Evolutionary conservation across 2,888 invertebrate genomes (phyloP), one percentile per base, ranked within the genome.

Genomic region (Latheticus oryzae): DNA sequence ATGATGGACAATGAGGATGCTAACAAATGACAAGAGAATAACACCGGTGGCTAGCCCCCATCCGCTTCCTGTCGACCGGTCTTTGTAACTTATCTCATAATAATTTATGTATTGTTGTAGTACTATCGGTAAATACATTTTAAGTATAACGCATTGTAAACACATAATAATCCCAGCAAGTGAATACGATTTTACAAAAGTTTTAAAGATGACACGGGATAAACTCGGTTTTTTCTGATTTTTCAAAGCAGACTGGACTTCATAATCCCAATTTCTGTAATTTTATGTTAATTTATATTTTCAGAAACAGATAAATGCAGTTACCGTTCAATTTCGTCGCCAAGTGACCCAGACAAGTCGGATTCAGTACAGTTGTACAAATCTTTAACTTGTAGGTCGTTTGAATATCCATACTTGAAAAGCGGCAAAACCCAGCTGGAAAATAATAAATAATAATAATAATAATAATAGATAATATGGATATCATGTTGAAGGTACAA

Each of bases 391-490:
- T 85, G 84, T 48, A 90, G 78, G 55, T 87, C 85, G 59, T 84
- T 79, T 63, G 82, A 82, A 67, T 81, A 85, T 33, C 89, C 89
- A 72, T 84, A 82, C 70, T 81, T 82, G 68, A 88, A 87, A 58
- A 85, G 80, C 21, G 83, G 83, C 63, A 86, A 82, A 47, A 87
- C 79, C 89, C 89, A 90, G 81, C 90, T 90, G 76, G 48, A 76
- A 75, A 40, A n/a, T n/a, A n/a, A n/a, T n/a, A n/a, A n/a, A n/a
- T n/a, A n/a, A n/a, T n/a, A n/a, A n/a, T n/a, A n/a, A n/a, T n/a
- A n/a, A n/a, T n/a, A n/a, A n/a, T n/a, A n/a, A n/a, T n/a, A n/a
- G n/a, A n/a, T n/a, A n/a, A n/a, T n/a, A n/a, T n/a, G n/a, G n/a
- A n/a, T n/a, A n/a, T n/a, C n/a, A n/a, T n/a, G n/a, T n/a, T n/a